These are phyloP conservation scores for Pyrocoelia pectoralis DNA, from an alignment of 2,888 invertebrate genomes.

Conservation along the genomic window DNA sequence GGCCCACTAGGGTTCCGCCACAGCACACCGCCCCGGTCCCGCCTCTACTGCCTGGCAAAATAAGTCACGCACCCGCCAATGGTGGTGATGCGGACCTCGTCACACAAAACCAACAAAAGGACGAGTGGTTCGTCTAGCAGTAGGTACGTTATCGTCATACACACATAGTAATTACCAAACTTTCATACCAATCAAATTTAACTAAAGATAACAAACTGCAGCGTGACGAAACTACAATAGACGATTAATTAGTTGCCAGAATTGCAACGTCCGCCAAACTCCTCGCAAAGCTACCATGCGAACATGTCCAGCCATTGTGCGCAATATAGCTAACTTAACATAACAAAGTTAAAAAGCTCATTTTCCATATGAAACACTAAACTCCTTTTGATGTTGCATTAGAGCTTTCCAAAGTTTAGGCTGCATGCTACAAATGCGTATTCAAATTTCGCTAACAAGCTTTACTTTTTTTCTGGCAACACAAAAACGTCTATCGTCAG, in stretches of 20 bases:
- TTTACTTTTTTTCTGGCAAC: not conserved
- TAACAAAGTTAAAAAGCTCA: slow-evolving; percentile 6
- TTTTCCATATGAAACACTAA: not conserved
- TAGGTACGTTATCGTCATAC: slow-evolving; percentile 61
- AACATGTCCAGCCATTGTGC: not conserved
- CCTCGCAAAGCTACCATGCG: too few species aligned
- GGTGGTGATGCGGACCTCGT: slow-evolving; percentile 59
- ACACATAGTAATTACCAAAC: not conserved
- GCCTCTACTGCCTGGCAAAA: slow-evolving; percentile 78
- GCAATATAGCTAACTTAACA: not conserved
- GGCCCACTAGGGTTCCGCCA: slow-evolving; percentile 68
- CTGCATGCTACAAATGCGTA: not conserved
- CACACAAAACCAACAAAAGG: slow-evolving; percentile 77
- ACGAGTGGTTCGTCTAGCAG: slow-evolving; percentile 90
- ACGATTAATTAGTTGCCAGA: not conserved
- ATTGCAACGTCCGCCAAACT: slow-evolving; percentile 2
- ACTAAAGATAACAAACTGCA: not conserved
- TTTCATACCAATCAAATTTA: too few species aligned
- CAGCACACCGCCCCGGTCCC: slow-evolving; percentile 72
- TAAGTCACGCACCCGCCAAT: slow-evolving; percentile 63
- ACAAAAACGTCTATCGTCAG: too few species aligned
- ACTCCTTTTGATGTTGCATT: not conserved
- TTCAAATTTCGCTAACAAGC: slow-evolving; percentile 3
- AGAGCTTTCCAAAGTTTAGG: not conserved
- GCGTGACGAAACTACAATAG: slow-evolving; percentile 1